These are phyloP conservation scores for Clarias laeviceps DNA, from an alignment of 2,797 vertebrate genomes.

Conservation along the genomic window DNA sequence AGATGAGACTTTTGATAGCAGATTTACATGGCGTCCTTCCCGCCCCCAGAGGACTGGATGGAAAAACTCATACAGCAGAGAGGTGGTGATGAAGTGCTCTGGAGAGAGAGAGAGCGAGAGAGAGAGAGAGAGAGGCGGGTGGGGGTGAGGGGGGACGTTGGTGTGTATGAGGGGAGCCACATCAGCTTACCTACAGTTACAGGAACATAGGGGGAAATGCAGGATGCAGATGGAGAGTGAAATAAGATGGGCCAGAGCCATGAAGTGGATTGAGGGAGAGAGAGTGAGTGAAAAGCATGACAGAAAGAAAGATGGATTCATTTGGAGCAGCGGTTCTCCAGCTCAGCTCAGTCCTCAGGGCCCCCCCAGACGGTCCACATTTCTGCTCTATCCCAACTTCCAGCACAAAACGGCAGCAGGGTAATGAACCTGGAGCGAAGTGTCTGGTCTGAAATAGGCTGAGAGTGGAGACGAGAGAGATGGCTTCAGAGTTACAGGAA, in stretches of 20 bases:
- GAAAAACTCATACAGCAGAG: constrained; percentile 35
- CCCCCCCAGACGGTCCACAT: constrained; percentile 10
- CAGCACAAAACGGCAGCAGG: background rate
- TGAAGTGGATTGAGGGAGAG: background rate
- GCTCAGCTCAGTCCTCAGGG: background rate
- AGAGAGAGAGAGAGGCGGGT: background rate
- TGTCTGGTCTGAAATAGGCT: constrained; percentile 53
- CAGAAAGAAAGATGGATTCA: constrained; percentile 31
- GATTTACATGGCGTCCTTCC: constrained; percentile 34
- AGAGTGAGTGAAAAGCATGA: background rate
- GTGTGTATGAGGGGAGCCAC: background rate
- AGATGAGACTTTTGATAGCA: constrained; percentile 35
- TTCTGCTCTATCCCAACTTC: background rate
- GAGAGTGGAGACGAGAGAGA: background rate
- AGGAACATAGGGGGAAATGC: constrained; percentile 16
- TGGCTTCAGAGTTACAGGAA: background rate
- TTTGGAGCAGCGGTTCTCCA: constrained; percentile 17
- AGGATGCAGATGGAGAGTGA: constrained; percentile 60
- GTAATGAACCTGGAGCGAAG: constrained; percentile 27
- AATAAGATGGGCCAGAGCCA: constrained; percentile 26
- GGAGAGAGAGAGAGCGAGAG: constrained; percentile 23
- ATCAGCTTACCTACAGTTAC: constrained; percentile 1
- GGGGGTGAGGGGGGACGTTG: no score
- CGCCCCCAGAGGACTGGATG: constrained; percentile 12
- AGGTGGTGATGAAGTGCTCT: constrained; percentile 28